phyloP scores from a whole-genome alignment of 2,113 vertebrate species.

The Microcebus tavaratra region DNA sequence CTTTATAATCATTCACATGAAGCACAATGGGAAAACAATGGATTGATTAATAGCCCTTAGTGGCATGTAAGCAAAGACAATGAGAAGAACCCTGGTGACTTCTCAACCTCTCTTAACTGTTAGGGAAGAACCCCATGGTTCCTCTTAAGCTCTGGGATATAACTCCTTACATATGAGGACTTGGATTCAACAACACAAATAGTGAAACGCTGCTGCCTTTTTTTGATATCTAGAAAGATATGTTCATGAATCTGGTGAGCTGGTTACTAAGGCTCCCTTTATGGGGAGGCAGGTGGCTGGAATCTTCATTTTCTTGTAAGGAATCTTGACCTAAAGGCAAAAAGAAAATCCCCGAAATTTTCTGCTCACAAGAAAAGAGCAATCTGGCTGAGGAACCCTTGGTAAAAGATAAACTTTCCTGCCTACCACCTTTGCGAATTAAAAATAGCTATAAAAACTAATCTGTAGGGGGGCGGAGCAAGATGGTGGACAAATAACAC shows the following conservation, averaged over 20 bases:
- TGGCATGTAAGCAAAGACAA: neutral
- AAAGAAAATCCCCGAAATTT: slow-evolving; percentile 35
- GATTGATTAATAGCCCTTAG: slow-evolving; percentile 11
- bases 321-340: neutral
- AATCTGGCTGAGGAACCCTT: neutral
- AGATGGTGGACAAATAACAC: no score
- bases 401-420: neutral
- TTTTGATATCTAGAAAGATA: neutral
- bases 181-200: neutral
- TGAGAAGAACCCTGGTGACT: neutral
- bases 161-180: neutral
- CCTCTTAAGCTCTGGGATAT: neutral
- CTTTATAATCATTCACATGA: neutral
- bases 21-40: neutral
- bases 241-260: neutral
- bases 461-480: no score
- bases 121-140: neutral
- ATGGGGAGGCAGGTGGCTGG: neutral
- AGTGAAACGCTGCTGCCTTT: slow-evolving; percentile 28
- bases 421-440: slow-evolving; percentile 18
- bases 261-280: neutral
- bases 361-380: slow-evolving; percentile 20
- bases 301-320: slow-evolving; percentile 42
- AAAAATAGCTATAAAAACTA: slow-evolving; percentile 30
- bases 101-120: neutral